Evolutionary conservation across 2,113 vertebrate genomes (phyloP).

Genomic region (Pimephales promelas): DNA sequence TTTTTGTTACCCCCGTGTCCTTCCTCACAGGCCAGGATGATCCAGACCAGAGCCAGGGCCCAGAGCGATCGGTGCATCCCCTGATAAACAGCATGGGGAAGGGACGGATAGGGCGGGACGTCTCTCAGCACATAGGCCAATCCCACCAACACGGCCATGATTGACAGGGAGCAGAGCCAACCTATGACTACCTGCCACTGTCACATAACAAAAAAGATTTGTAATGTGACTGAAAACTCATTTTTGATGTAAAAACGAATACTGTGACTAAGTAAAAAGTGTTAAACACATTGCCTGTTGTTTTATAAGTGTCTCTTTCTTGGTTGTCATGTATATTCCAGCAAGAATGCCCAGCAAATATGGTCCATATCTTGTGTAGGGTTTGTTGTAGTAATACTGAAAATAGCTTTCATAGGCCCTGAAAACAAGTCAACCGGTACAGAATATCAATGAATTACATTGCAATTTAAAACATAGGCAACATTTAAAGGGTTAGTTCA

Average conservation of each 20-base stretch:
- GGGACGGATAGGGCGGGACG: conserved; percentile 59
- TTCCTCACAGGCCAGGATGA: conserved; percentile 81
- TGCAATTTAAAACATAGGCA: background rate
- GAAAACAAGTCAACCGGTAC: conserved; percentile 45
- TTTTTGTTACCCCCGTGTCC: conserved; percentile 79
- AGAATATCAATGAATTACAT: background rate
- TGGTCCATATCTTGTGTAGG: conserved; percentile 82
- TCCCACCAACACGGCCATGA: conserved; percentile 73
- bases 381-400: conserved; percentile 82
- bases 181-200: conserved; percentile 78
- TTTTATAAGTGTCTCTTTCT: conserved; percentile 69
- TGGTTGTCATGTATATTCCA: conserved; percentile 75
- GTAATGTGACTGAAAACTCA: background rate
- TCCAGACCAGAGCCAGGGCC: conserved; percentile 79
- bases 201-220: background rate
- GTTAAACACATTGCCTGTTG: conserved; percentile 69
- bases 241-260: background rate
- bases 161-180: conserved; percentile 73
- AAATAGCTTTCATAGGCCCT: conserved; percentile 76
- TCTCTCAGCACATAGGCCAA: conserved; percentile 75
- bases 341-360: conserved; percentile 82
- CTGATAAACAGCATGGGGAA: conserved; percentile 77
- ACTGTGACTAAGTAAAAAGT: background rate
- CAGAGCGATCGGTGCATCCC: conserved; percentile 80
- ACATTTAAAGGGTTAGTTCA: background rate